A percentile compares a stretch with the other conserved stretches of the same genome.
phyloP scores from a whole-genome alignment of 2,113 vertebrate species.

The Eleginops maclovinus region DNA sequence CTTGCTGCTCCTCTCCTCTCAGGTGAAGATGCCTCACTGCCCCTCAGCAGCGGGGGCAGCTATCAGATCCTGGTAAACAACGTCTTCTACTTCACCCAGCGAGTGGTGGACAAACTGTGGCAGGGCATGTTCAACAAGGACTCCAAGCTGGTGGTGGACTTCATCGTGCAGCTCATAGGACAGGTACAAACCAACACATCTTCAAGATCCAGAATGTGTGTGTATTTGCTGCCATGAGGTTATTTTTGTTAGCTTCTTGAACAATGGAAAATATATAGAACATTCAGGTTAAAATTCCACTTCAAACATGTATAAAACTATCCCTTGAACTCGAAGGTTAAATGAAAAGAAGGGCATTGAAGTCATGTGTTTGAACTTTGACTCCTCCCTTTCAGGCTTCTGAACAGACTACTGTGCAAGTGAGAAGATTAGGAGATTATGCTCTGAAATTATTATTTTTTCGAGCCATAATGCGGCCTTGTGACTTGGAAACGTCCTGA shows the following conservation, averaged over 20 bases:
- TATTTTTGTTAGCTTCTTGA: no score
- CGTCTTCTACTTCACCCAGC: slow-evolving; percentile 97
- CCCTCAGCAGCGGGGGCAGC: slow-evolving; percentile 94
- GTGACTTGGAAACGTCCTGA: background rate
- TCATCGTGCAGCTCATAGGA: slow-evolving; percentile 97
- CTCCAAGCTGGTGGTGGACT: slow-evolving; percentile 98
- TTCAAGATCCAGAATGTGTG: background rate
- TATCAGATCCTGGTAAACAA: slow-evolving; percentile 98
- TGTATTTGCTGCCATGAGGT: no score
- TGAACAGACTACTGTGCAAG: background rate
- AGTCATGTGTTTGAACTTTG: slow-evolving; percentile 17
- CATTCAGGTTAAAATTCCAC: no score
- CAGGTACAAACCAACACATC: slow-evolving; percentile 83
- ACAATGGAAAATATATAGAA: no score
- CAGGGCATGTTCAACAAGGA: slow-evolving; percentile 99
- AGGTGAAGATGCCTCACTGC: slow-evolving; percentile 97
- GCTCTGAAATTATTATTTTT: slow-evolving; percentile 4
- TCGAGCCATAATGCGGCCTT: background rate
- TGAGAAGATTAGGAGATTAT: slow-evolving; percentile 54
- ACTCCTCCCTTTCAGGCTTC: background rate
- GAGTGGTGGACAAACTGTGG: slow-evolving; percentile 99
- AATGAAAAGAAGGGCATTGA: background rate
- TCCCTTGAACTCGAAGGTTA: background rate
- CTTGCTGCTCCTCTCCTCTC: slow-evolving; percentile 4
- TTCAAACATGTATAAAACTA: no score